These are phyloP conservation scores for Agonopterix arenella DNA, from an alignment of 2,888 invertebrate genomes.

Conservation along the genomic window DNA sequence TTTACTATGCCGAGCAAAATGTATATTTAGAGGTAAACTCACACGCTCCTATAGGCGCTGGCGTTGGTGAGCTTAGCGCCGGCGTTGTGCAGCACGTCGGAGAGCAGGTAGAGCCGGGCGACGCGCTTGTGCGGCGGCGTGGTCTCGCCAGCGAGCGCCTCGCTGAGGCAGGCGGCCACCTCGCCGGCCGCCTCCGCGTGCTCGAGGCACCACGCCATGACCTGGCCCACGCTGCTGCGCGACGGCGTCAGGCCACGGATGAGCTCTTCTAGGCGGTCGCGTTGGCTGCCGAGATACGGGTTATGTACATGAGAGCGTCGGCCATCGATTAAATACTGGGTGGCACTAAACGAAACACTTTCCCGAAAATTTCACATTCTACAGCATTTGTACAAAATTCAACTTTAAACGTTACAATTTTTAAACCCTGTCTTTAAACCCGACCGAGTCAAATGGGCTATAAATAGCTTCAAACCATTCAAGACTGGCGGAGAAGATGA, in stretches of 20 bases:
- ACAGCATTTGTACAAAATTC: too few relatives aligned
- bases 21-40: constrained; percentile 19
- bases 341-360: too few relatives aligned
- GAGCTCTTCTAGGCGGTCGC: constrained; percentile 94
- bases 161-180: constrained; percentile 92
- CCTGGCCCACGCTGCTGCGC: constrained; percentile 90
- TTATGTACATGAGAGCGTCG: background rate
- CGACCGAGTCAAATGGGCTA: too few relatives aligned
- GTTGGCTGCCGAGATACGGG: constrained; percentile 79
- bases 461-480: too few relatives aligned
- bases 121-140: constrained; percentile 93
- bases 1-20: too few relatives aligned
- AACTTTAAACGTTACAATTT: too few relatives aligned
- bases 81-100: constrained; percentile 98
- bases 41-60: constrained; percentile 93
- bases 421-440: too few relatives aligned
- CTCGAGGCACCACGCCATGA: constrained; percentile 99
- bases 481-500: too few relatives aligned
- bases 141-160: constrained; percentile 85
- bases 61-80: constrained; percentile 97
- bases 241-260: constrained; percentile 90
- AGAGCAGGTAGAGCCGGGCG: constrained; percentile 94
- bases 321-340: too few relatives aligned
- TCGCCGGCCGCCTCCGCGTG: constrained; percentile 98
- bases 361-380: too few relatives aligned